Conservation (phyloP, 2,113 vertebrate genomes). For the Numida meleagris region DNA sequence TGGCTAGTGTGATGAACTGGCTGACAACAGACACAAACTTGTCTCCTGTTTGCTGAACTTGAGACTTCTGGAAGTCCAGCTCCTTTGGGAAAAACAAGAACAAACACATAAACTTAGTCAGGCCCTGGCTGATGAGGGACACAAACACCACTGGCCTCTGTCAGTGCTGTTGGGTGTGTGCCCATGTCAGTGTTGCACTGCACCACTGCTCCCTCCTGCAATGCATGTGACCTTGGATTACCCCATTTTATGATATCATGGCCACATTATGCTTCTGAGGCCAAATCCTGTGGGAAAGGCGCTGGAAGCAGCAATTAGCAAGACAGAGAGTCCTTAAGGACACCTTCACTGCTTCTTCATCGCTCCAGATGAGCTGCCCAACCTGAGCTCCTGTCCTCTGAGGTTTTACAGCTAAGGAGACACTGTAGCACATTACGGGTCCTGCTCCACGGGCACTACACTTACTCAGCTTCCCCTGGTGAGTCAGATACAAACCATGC, state of each 20-base stretch:
- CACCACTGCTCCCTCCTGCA: not conserved
- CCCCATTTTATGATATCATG: not conserved
- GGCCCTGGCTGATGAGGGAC: not conserved
- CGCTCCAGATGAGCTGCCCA: not conserved
- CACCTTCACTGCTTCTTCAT: not conserved
- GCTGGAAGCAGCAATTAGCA: not conserved
- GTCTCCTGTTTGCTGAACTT: conserved; percentile 86
- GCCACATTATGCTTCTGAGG: not conserved
- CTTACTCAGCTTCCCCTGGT: not conserved
- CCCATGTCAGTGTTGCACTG: not conserved
- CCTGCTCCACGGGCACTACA: not conserved
- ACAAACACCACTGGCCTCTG: fast-evolving
- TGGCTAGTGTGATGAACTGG: conserved; percentile 97
- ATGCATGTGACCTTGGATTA: fast-evolving
- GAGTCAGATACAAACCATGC: not conserved
- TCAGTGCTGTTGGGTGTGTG: fast-evolving
- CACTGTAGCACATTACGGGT: not conserved
- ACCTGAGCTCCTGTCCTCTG: not conserved
- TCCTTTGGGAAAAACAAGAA: conserved; percentile 78
- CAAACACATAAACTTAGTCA: not conserved
- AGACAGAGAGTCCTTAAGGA: not conserved
- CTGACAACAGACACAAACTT: conserved; percentile 98
- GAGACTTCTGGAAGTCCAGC: conserved; percentile 92
- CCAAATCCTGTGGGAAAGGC: not conserved
- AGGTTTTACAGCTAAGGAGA: not conserved